A percentile compares a stretch with the other conserved stretches of the same genome.
Evolutionary conservation across 1,140 invertebrate species (phyloP).

Genomic region (Zaprionus capensis): DNA sequence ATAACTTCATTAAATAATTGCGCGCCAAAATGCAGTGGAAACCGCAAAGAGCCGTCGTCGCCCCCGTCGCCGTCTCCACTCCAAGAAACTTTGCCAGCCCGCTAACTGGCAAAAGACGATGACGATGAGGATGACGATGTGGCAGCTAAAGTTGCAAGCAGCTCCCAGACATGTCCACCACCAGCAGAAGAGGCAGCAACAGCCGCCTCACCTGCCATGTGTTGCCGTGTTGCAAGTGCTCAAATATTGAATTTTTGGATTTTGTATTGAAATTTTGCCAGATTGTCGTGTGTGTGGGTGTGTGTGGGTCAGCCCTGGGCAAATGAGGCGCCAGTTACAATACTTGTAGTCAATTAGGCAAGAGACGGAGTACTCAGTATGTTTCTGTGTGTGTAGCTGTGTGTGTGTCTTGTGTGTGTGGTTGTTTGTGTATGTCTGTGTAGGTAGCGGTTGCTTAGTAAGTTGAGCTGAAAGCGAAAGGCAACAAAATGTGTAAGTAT

Average conservation of each 20-base stretch:
- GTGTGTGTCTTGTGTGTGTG: too few relatives aligned
- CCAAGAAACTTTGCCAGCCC: constrained; percentile 35
- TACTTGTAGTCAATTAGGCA: constrained; percentile 72
- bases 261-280: constrained; percentile 62
- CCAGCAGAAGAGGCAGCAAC: too few relatives aligned
- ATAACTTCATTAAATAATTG: constrained; percentile 83
- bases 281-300: not conserved
- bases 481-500: not conserved
- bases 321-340: constrained; percentile 56
- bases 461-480: constrained; percentile 36
- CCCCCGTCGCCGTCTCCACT: not conserved
- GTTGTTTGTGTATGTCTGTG: too few relatives aligned
- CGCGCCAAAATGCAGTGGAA: constrained; percentile 63
- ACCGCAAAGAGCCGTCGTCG: constrained; percentile 46
- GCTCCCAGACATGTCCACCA: constrained; percentile 16
- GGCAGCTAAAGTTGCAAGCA: constrained; percentile 18
- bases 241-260: constrained; percentile 76
- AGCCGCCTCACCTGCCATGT: constrained; percentile 20
- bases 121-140: not conserved
- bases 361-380: constrained; percentile 11
- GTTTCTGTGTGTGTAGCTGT: not conserved
- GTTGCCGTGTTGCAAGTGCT: constrained; percentile 50
- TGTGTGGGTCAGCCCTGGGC: constrained; percentile 46
- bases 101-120: constrained; percentile 68
- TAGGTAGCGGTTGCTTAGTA: not conserved